Conservation (phyloP, 2,113 vertebrate genomes). For the Seriola dumerili region DNA sequence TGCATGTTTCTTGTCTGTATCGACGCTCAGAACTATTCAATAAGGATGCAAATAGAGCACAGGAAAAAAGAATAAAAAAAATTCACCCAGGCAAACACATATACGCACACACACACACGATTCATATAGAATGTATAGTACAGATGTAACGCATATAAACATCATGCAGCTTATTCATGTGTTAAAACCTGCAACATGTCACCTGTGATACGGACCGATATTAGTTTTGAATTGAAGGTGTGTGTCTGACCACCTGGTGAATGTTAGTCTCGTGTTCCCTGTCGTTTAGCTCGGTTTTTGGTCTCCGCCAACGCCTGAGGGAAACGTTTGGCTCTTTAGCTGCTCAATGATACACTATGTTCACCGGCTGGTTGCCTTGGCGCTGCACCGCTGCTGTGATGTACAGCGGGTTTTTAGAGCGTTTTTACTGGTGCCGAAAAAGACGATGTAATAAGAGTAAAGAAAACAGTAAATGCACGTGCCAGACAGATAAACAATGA, state of each 20-base stretch:
- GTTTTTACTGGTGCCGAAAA: not conserved
- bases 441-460: no score
- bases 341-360: not conserved
- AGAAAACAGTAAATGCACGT: no score
- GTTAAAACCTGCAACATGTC: not conserved
- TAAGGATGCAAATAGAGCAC: not conserved
- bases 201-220: no score
- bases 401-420: not conserved
- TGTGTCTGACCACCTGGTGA: no score
- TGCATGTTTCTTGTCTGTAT: not conserved
- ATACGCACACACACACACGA: not conserved
- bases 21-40: no score
- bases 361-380: not conserved
- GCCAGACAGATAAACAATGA: no score
- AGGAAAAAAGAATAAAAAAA: not conserved
- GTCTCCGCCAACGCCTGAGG: not conserved
- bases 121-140: not conserved
- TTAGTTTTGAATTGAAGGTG: no score
- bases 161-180: not conserved
- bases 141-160: not conserved
- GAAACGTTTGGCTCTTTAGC: not conserved
- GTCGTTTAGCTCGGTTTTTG: no score
- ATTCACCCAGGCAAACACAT: no score
- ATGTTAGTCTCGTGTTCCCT: no score
- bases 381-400: no score